Evolutionary conservation across 2,113 vertebrate species (phyloP), one percentile per base, ranked within the genome.

Genomic region (Platichthys flesus): DNA sequence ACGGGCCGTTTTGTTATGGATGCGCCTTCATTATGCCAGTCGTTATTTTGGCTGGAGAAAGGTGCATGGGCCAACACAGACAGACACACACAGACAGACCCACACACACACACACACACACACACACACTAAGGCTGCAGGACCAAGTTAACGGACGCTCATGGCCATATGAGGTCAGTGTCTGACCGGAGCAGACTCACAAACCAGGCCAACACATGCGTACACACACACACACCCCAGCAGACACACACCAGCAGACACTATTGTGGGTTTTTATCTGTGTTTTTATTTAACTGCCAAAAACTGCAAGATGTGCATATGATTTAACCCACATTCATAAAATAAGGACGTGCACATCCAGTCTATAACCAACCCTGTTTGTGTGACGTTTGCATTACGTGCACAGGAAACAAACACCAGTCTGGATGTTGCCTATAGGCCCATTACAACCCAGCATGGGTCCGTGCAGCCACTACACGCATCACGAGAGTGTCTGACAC

Each of bases 101-200:
- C 40, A 65, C 28, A 71, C 28, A 67, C 16, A 62, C n/a, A 47
- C 31, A 64, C 24, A 57, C 42, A 71, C n/a, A 62, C 26, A 55
- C 55, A 74, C 54, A 51, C 62, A 37, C 54, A 2, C 26, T 0
- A 24, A 59, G 71, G 57, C 77, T 62, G 18, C 18, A 78, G 51
- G 68, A 54, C 74, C 70, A 84, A 24, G 67, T 67, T 88, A 93
- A 93, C 91, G 86, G 91, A 92, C 92, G 85, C 89, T 74, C 47
- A 37, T 68, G 76, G 67, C 81, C 90, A 92, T 90, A 88, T 91
- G 89, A 85, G 83, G 63, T 15, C 78, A 77, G 71, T 59, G 79
- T 83, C 82, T 87, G 79, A 85, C 70, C 78, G 70, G 76, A 13
- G 55, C 45, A 86, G 78, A 87, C 88, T 81, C 80, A 15, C 51